Evolutionary conservation across 2,797 vertebrate genomes (phyloP), one percentile per base, ranked within the genome.

Genomic region (Pseudochaenichthys georgianus): DNA sequence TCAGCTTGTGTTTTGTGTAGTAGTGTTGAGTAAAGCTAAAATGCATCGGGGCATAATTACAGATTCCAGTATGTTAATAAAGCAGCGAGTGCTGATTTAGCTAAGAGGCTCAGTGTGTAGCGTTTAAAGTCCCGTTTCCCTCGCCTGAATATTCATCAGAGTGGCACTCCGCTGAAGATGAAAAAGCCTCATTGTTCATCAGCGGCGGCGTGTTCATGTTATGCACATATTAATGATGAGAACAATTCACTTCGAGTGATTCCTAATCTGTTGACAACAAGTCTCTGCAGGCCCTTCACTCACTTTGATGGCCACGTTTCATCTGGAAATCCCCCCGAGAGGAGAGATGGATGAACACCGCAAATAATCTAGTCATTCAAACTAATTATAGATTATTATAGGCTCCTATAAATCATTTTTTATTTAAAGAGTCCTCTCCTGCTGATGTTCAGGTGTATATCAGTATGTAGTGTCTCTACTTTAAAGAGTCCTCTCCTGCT

Each of bases 121-220:
- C 59, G 71, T 85, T 87, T 88, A 89, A 87, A 87, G 77, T 68
- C 46, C 45, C 64, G 80, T 78, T 81, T 59, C 72, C 66, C 48
- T 61, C 67, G 42, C 69, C 70, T 91, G 88, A 91, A 92, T 92
- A 91, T 91, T 90, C 88, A 92, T 92, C 85, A 84, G 70, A 78
- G 73, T 76, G 75, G 58, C 81, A 84, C 87, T 86, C 87, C 78
- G 85, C 85, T 74, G 66, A 76, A 89, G 87, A 91, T 87, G 85
- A 90, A 88, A 28, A 84, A 4, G 75, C 81, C 83, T 86, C 80
- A 86, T 86, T 89, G 85, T 91, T 90, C 88, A 73, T 75, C 87
- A 73, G 83, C 80, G 9, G 53, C 61, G 13, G 81, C 70, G 9
- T 59, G 4, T 70, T 84, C 81, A 66, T 87, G 82, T 88, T 86